Evolutionary conservation across 2,113 vertebrate species (phyloP), one percentile per base, ranked within the genome.

Genomic region (Ophthalmolycus amberensis): DNA sequence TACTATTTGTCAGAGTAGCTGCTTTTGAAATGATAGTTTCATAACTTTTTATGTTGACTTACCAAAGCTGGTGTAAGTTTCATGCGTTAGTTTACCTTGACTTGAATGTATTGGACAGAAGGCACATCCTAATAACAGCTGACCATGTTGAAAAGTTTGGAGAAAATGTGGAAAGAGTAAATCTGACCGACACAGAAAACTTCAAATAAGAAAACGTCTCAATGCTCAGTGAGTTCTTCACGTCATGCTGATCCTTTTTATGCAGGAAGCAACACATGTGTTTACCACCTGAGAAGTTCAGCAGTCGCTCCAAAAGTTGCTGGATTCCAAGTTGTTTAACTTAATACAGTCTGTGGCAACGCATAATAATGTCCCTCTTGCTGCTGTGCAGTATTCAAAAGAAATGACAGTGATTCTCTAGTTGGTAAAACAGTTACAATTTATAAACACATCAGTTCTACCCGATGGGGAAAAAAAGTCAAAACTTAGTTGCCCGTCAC

Each of bases 281-380:
- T 65, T 71, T 50, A 44, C 50, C 72, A 66, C 29, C 60, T 77
- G 67, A 54, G 16, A 54, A 81, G 25, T 74, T 64, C 16, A 44
- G 34, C 72, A 42, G 52, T 70, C 22, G 25, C 27, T 74, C 16
- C 20, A 73, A 52, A 77, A 68, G 74, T 58, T 80, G 25, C 18
- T 34, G 25, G 2, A 46, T 27, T 59, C 37, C 9, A 71, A 34
- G 7, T 60, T 71, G 25, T 38, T 52, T 69, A 8, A 70, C 32
- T 2, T 12, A 16, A 42, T 62, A 38, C 22, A 56, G 38, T 63
- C 27, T 12, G 6, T 72, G 32, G 16, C 22, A 63, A 20, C 44
- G 10, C 37, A n/a, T 16, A 40, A 20, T 15, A 65, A 37, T 20
- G 12, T 70, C 40, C 25, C 32, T 32, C 4, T 25, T 34, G 6